These are phyloP conservation scores for Temnothorax curvispinosus DNA, from an alignment of 1,140 invertebrate species.

Conservation along the genomic window DNA sequence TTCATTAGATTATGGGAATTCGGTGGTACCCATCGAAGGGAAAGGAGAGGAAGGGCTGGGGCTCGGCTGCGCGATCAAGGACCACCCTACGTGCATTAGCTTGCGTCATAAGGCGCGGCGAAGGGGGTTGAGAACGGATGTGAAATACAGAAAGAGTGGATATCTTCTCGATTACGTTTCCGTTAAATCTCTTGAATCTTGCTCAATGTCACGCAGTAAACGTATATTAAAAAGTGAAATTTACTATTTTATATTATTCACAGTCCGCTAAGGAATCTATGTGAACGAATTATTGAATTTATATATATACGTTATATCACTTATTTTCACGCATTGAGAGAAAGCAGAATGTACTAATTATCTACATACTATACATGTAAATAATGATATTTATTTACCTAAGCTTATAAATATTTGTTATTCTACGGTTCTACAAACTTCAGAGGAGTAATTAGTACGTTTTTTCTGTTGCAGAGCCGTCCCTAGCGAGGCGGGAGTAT, in stretches of 20 bases:
- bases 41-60: constrained; percentile 64
- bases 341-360: neutral
- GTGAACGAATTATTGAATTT: neutral
- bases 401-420: neutral
- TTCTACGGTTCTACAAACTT: neutral
- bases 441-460: neutral
- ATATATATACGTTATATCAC: neutral
- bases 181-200: neutral
- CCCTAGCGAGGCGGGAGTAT: constrained; percentile 81
- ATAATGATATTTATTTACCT: neutral
- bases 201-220: neutral
- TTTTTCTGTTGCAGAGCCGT: constrained; percentile 82
- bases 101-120: constrained; percentile 66
- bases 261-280: neutral
- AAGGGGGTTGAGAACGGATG: constrained; percentile 75
- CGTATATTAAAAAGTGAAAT: neutral
- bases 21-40: constrained; percentile 70
- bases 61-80: constrained; percentile 75
- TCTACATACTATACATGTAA: neutral
- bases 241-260: constrained; percentile 3
- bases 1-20: constrained; percentile 85
- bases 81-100: constrained; percentile 69
- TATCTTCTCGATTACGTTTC: neutral
- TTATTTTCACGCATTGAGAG: neutral
- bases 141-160: neutral